Conservation (phyloP, 2,888 invertebrate genomes). For the Enchytraeus crypticus region DNA sequence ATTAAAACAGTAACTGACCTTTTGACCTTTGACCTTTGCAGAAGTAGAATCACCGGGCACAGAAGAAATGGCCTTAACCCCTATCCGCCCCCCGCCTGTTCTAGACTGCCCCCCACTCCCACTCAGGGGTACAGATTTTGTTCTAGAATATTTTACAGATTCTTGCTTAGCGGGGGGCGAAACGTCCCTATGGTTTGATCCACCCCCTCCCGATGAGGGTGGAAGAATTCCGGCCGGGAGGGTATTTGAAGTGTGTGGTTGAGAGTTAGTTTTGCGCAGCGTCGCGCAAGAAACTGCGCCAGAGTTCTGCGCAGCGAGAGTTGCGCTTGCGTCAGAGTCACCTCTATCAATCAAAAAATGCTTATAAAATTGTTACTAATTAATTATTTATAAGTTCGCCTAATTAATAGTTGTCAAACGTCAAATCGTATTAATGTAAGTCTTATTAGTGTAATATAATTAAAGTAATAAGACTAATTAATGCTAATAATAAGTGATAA, state of each 20-base stretch:
- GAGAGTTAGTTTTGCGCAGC: slow-evolving; percentile 10
- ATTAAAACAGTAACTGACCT: no score
- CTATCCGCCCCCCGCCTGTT: neutral
- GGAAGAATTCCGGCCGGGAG: neutral
- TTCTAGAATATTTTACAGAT: slow-evolving; percentile 7
- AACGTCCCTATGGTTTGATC: neutral
- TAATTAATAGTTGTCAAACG: no score
- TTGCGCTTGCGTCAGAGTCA: no score
- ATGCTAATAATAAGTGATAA: no score
- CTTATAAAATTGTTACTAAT: no score
- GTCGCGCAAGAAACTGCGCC: neutral
- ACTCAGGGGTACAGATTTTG: neutral
- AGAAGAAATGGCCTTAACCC: neutral
- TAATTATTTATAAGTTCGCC: no score
- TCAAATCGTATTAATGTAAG: no score
- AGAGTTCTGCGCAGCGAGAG: no score
- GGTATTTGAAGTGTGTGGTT: slow-evolving; percentile 8
- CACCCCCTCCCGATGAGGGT: neutral
- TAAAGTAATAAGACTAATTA: no score
- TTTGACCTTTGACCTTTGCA: neutral
- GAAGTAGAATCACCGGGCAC: neutral
- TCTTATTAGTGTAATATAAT: no score
- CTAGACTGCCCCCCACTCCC: neutral
- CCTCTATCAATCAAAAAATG: no score
- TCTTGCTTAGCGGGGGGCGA: neutral